Evolutionary conservation across 2,797 vertebrate genomes (phyloP), one percentile per base, ranked within the genome.

Genomic region (Lacerta agilis): DNA sequence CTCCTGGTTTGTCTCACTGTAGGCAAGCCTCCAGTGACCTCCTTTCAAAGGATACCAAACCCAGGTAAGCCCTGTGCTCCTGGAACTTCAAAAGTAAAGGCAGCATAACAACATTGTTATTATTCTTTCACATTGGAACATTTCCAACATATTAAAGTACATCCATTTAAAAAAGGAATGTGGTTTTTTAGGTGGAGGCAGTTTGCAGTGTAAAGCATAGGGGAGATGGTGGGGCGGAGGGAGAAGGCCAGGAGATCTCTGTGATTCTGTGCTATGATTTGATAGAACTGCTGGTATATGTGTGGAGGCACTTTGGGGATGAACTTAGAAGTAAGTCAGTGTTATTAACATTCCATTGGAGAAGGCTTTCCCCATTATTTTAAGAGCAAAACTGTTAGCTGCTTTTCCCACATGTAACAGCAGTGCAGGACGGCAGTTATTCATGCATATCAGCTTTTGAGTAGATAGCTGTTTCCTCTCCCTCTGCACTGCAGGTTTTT

Each of bases 351-450:
- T 29, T 55, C 79, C 82, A 69, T 69, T 87, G 73, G 20, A 77
- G 77, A 77, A 92, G 23, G 82, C 45, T 5, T 1, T 17, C 88
- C 11, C 0, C 18, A 1, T 72, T 45, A 41, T 76, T 75, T 75
- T 27, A 58, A 72, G 15, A 17, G 41, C 69, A 23, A 66, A 55
- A 79, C 38, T 66, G 61, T 2, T 64, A 64, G 41, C 77, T 85
- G 36, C 0, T 20, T 27, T 90, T 88, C 43, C 81, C 90, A 61
- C 87, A 33, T 93, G 80, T 89, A 89, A 67, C 87, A 87, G 49
- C 81, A 45, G 66, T 90, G 87, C 86, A 72, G 90, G 79, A 33
- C 71, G 90, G 89, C 78, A 88, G n/a, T 79, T 90, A 3, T 90
- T 86, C 90, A 36, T 87, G 73, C 92, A 79, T 84, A 83, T 69